Base-by-base conservation (phyloP, 1,140 invertebrate species). In the Rhagoletis zephyria region DNA sequence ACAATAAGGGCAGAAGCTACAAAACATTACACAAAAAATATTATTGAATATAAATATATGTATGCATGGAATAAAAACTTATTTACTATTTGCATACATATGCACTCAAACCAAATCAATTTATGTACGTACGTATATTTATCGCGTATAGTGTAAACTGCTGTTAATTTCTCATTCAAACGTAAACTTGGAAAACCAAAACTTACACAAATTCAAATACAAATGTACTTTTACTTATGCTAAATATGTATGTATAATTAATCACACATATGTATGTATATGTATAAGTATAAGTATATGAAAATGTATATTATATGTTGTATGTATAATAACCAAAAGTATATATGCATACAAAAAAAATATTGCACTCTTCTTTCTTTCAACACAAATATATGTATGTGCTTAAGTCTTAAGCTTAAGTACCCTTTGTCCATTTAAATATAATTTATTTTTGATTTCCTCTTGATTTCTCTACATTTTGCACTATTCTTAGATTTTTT, bases 361-460 rank as follows among this genome's bases (percentile, higher is more conserved):
- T 4, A 40, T 30, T 86, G 85, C 59, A 86, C 74, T 81, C 74
- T 81, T 56, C 45, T 81, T 81, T 56, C 74, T 81, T 81, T 81
- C 48, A n/a, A 81, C 48, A 48, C 45, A 74, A 45, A 42, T 74
- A 74, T 30, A 65, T 65, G 3, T 45, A 12, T 63, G 61, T 14
- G 40, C 85, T 86, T 56, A 5, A 45, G 16, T 77, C 5, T 4
- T 5, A 45, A 14, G 45, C 63, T 63, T 51, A 45, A 45, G 40
- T n/a, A 64, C 6, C 48, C 7, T 56, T 4, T 77, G 70, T 77
- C 45, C 70, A 56, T 67, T 7, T 40, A 30, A 6, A n/a, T 19
- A 70, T 16, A 10, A 70, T 45, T 56, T 81, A 2, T 51, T 5
- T 19, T 30, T 67, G 10, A 42, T 77, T 56, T 81, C 10, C 7